phyloP scores from a whole-genome alignment of 2,113 vertebrate genomes.

The Carassius auratus region DNA sequence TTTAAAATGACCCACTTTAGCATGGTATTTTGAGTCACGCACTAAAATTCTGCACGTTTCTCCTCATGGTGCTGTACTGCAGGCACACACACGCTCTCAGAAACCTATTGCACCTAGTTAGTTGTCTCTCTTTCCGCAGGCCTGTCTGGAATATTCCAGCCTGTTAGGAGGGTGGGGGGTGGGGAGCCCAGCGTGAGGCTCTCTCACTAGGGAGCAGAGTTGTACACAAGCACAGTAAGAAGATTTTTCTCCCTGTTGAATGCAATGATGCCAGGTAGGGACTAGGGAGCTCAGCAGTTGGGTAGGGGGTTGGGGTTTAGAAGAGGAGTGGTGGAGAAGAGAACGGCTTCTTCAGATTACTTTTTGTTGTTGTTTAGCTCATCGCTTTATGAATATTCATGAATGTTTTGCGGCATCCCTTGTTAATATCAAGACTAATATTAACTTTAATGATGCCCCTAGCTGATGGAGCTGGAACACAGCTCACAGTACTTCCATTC shows the following conservation, averaged over 20 bases:
- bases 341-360: not conserved
- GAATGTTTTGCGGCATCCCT: constrained; percentile 8
- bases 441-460: not conserved
- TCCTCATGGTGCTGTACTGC: not conserved
- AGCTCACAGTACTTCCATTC: not conserved
- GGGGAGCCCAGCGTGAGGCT: not conserved
- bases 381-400: constrained; percentile 52
- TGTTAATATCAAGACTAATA: constrained; percentile 47
- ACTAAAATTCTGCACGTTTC: not conserved
- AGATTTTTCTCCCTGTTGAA: constrained; percentile 35
- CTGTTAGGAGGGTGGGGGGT: not conserved
- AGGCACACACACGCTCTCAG: not conserved
- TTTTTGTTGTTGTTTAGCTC: not conserved
- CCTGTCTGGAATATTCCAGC: constrained; percentile 41
- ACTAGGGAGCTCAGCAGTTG: constrained; percentile 21
- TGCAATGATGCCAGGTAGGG: constrained; percentile 26
- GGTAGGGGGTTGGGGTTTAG: not conserved
- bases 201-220: constrained; percentile 23
- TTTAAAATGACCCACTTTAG: not conserved
- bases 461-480: not conserved
- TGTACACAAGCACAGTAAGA: constrained; percentile 45
- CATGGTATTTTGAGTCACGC: constrained; percentile 9
- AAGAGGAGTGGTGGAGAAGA: not conserved
- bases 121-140: not conserved
- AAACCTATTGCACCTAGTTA: not conserved